Evolutionary conservation across 2,797 vertebrate genomes (phyloP).

Genomic region (Gadopsis bispinosus): DNA sequence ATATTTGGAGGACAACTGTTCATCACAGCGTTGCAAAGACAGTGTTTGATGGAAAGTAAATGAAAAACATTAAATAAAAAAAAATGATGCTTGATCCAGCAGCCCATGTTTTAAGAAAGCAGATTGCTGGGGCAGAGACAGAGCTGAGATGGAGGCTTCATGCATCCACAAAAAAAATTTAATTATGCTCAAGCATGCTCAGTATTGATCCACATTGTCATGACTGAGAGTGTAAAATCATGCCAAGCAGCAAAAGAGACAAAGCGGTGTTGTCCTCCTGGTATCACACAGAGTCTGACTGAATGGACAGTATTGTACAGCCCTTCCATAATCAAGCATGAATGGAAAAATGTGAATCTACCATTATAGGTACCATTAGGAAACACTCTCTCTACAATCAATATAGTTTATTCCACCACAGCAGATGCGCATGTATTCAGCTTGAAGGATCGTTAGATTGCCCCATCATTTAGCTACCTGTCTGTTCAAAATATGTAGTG

Average conservation of each 20-base stretch:
- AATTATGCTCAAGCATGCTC: conserved; percentile 47
- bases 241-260: conserved; percentile 26
- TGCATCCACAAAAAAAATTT: conserved; percentile 18
- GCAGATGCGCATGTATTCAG: conserved; percentile 15
- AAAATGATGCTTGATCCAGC: conserved; percentile 8
- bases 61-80: background rate
- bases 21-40: background rate
- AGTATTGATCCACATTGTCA: conserved; percentile 52
- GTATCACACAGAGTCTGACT: conserved; percentile 26
- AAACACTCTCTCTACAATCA: conserved; percentile 29
- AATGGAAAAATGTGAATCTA: conserved; percentile 26
- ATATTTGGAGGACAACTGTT: conserved; percentile 27
- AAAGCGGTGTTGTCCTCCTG: conserved; percentile 19
- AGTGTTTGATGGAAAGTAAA: conserved; percentile 9
- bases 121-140: conserved; percentile 20
- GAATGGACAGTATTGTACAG: conserved; percentile 22
- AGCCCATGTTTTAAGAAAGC: conserved; percentile 8
- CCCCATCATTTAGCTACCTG: background rate
- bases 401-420: conserved; percentile 3
- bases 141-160: conserved; percentile 25
- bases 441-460: conserved; percentile 4
- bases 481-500: background rate
- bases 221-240: conserved; percentile 40
- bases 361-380: conserved; percentile 22
- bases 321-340: conserved; percentile 17